Conservation (phyloP, 2,113 vertebrate genomes). For the Bagarius yarrelli region DNA sequence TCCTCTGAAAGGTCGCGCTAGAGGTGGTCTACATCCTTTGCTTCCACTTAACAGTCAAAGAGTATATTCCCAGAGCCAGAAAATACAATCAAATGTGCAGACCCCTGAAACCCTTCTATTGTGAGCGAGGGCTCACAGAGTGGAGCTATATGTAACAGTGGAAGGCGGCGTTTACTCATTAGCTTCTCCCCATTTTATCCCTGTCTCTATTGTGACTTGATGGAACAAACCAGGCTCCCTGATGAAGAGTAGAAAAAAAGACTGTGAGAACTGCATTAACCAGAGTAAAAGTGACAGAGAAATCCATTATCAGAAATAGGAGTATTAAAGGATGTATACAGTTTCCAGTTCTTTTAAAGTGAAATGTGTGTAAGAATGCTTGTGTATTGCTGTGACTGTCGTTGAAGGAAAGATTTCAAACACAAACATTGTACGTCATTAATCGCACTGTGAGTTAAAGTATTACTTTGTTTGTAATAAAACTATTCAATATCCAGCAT, state of each 20-base stretch:
- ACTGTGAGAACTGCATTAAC: constrained; percentile 8
- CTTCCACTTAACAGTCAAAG: constrained; percentile 39
- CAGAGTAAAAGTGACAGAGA: constrained; percentile 50
- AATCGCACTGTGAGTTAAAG: background rate
- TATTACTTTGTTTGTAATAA: constrained; percentile 8
- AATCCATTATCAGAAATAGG: constrained; percentile 18
- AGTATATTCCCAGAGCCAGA: constrained; percentile 60
- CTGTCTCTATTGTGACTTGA: constrained; percentile 66
- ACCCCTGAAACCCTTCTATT: constrained; percentile 66
- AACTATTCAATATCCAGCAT: constrained; percentile 20
- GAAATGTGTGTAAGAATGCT: background rate
- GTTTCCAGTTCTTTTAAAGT: background rate
- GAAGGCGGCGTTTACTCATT: constrained; percentile 70
- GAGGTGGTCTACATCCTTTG: constrained; percentile 46
- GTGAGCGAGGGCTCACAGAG: constrained; percentile 57
- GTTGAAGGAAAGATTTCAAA: background rate
- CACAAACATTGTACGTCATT: background rate
- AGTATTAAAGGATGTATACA: background rate
- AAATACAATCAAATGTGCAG: constrained; percentile 71
- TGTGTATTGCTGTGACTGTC: background rate
- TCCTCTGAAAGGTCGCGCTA: constrained; percentile 21
- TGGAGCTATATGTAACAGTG: constrained; percentile 65
- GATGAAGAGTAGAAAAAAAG: constrained; percentile 53
- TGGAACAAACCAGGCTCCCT: constrained; percentile 64
- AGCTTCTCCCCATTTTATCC: constrained; percentile 59